Evolutionary conservation across 2,113 vertebrate genomes (phyloP).

Genomic region (Platichthys stellatus): DNA sequence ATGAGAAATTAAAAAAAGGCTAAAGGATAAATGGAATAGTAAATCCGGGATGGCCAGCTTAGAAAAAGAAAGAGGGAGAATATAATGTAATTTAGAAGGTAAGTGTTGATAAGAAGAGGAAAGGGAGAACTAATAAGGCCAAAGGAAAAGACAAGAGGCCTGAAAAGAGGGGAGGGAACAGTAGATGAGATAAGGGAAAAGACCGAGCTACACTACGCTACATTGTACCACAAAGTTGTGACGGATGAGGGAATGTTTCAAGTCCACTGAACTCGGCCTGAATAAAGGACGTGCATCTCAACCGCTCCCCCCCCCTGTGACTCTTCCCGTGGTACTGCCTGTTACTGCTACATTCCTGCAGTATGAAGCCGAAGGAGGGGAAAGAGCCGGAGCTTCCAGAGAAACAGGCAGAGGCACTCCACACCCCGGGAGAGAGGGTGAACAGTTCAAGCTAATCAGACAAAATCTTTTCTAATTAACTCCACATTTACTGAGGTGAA

Average conservation of each 20-base stretch:
- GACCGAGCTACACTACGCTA: slow-evolving; percentile 6
- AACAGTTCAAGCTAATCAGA: slow-evolving; percentile 32
- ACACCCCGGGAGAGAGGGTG: slow-evolving; percentile 5
- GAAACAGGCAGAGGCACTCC: slow-evolving; percentile 14
- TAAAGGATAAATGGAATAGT: neutral
- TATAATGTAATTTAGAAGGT: neutral
- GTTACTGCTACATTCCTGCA: slow-evolving; percentile 78
- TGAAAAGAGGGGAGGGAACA: slow-evolving; percentile 3
- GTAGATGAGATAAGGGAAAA: neutral
- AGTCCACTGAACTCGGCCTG: slow-evolving; percentile 54
- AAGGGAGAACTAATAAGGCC: neutral
- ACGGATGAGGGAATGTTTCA: slow-evolving; percentile 42
- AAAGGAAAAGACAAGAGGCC: neutral
- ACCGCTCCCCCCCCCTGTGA: slow-evolving; percentile 10
- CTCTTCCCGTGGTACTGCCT: slow-evolving; percentile 75
- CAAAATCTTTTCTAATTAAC: slow-evolving; percentile 40
- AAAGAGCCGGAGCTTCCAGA: slow-evolving; percentile 52
- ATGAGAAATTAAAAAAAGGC: neutral
- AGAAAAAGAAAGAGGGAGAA: neutral
- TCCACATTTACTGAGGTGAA: slow-evolving; percentile 33
- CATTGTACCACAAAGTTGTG: slow-evolving; percentile 8
- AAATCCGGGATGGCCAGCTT: neutral
- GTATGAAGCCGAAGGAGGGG: slow-evolving; percentile 67
- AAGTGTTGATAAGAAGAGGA: slow-evolving; percentile 3
- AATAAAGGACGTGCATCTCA: slow-evolving; percentile 43